These are phyloP conservation scores for Sinocyclocheilus rhinocerous DNA, from an alignment of 2,113 vertebrate genomes.

Conservation along the genomic window DNA sequence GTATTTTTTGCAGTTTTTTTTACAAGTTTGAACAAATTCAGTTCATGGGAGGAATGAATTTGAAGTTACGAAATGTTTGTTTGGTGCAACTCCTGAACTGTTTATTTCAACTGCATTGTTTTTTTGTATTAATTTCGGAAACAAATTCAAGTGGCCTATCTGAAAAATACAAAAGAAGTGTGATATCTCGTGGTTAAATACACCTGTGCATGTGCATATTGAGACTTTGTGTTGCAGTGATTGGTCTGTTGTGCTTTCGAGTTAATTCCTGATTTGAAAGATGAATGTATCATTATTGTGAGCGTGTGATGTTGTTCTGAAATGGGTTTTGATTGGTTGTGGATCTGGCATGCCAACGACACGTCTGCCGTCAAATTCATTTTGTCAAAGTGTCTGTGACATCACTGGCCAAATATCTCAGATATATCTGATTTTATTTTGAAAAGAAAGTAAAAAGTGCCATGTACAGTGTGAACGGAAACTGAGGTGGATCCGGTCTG, in stretches of 20 bases:
- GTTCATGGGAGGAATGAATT: too few species aligned
- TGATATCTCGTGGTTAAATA: not conserved
- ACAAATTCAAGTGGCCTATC: slow-evolving; percentile 10
- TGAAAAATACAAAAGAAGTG: not conserved
- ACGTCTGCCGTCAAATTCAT: slow-evolving; percentile 20
- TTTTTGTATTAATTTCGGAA: not conserved
- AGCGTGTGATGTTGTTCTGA: slow-evolving; percentile 16
- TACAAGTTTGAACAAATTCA: not conserved
- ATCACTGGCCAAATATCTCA: slow-evolving; percentile 44
- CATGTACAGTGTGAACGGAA: slow-evolving; percentile 23
- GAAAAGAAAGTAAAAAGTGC: slow-evolving; percentile 46
- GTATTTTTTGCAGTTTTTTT: too few species aligned
- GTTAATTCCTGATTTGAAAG: not conserved
- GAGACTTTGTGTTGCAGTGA: slow-evolving; percentile 25
- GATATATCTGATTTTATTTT: slow-evolving; percentile 48
- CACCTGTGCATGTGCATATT: slow-evolving; percentile 45
- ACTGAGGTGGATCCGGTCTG: slow-evolving; percentile 30
- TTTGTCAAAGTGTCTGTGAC: slow-evolving; percentile 47
- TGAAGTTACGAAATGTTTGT: too few species aligned
- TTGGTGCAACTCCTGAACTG: not conserved
- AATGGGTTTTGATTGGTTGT: slow-evolving; percentile 29
- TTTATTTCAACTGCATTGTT: not conserved
- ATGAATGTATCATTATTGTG: slow-evolving; percentile 43
- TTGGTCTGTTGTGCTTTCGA: slow-evolving; percentile 40
- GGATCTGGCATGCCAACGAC: slow-evolving; percentile 40